phyloP scores from a whole-genome alignment of 1,140 invertebrate genomes.

The Andrena cerasifolii region DNA sequence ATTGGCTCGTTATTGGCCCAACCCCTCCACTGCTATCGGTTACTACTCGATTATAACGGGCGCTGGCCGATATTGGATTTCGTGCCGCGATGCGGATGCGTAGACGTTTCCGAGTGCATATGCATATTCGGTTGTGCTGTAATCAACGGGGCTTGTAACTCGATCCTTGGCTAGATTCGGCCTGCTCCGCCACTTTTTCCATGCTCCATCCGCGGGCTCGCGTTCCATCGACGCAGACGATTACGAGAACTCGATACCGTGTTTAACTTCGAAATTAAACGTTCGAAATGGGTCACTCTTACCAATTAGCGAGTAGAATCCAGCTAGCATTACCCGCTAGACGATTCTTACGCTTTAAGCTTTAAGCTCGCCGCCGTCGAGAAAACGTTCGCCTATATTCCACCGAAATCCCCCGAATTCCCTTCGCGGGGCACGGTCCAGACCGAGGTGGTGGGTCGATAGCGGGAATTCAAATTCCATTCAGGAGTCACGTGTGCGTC shows the following conservation, averaged over 20 bases:
- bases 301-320: too few relatives aligned
- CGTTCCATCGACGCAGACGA: neutral
- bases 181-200: conserved; percentile 11
- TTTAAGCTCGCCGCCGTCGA: too few relatives aligned
- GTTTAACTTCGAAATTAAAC: too few relatives aligned
- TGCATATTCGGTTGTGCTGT: conserved; percentile 29
- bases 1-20: conserved; percentile 65
- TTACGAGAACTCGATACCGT: neutral
- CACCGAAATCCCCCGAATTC: too few relatives aligned
- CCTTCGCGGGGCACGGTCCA: too few relatives aligned
- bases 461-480: conserved; percentile 42
- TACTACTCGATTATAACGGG: conserved; percentile 63
- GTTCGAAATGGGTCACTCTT: too few relatives aligned
- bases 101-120: conserved; percentile 43
- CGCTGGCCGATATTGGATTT: conserved; percentile 62
- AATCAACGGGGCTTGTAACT: conserved; percentile 39
- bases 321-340: too few relatives aligned
- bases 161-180: neutral
- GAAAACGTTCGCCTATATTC: too few relatives aligned
- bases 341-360: too few relatives aligned
- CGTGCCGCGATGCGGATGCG: conserved; percentile 57
- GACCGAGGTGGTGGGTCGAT: conserved; percentile 37
- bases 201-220: neutral
- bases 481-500: conserved; percentile 36
- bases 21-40: conserved; percentile 54